These are phyloP conservation scores for Leucosticte australis DNA, from an alignment of 2,113 vertebrate species.

Conservation along the genomic window DNA sequence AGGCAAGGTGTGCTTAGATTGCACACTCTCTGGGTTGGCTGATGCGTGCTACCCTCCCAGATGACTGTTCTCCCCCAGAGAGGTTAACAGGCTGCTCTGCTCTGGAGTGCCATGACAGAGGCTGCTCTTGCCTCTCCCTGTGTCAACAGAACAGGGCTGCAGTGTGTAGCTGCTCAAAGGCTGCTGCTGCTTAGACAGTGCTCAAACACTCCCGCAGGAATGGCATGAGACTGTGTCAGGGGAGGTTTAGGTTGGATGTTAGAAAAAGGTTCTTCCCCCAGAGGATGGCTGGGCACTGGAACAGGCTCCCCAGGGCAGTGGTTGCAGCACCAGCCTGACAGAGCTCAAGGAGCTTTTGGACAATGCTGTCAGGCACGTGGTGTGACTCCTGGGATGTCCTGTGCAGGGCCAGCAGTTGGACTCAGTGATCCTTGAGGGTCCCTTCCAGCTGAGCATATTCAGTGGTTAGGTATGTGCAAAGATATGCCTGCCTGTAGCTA, in stretches of 20 bases:
- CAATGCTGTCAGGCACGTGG: not conserved
- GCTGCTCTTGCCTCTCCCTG: not conserved
- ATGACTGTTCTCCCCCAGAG: not conserved
- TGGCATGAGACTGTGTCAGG: not conserved
- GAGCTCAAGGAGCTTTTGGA: not conserved
- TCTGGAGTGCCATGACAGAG: not conserved
- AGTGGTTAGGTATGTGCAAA: not conserved
- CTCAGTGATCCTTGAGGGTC: not conserved
- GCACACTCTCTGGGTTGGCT: not conserved
- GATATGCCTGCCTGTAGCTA: not conserved
- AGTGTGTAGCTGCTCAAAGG: not conserved
- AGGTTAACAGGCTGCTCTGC: not conserved
- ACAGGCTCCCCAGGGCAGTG: not conserved
- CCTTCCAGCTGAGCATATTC: not conserved
- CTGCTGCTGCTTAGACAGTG: not conserved
- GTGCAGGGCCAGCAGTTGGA: not conserved
- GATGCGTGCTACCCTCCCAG: not conserved
- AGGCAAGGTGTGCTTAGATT: not conserved
- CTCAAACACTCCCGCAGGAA: fast-evolving
- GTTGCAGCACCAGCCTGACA: not conserved
- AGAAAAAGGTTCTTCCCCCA: not conserved
- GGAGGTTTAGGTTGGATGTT: not conserved
- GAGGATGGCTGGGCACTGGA: not conserved
- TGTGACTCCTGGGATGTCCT: not conserved
- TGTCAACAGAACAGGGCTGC: fast-evolving